Percentiles rank a stretch among this genome's conserved stretches.
Conservation (phyloP, 2,797 vertebrate genomes). For the Hirundo rustica region DNA sequence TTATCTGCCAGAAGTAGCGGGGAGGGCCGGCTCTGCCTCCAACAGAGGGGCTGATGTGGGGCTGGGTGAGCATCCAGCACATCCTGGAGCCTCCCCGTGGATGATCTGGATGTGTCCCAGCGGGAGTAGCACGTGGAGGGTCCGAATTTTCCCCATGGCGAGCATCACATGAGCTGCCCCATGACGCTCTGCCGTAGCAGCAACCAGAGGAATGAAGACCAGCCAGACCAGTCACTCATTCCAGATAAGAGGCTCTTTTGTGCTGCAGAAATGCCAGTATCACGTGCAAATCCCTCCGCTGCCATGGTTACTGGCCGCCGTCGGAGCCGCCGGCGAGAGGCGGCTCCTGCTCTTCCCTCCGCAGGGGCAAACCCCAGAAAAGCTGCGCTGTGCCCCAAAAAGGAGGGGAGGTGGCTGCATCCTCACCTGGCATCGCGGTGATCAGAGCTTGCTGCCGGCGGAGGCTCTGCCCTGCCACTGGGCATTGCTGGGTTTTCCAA, state of each 20-base stretch:
- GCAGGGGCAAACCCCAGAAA: fast-evolving
- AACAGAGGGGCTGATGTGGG: fast-evolving
- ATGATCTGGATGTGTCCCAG: neutral
- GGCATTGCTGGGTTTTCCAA: neutral
- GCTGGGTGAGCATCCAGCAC: neutral
- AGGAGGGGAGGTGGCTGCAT: fast-evolving
- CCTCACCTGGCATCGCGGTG: fast-evolving
- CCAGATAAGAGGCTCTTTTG: conserved; percentile 32
- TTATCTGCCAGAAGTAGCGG: fast-evolving
- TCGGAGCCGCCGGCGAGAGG: neutral
- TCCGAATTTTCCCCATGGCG: fast-evolving
- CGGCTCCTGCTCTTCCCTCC: neutral
- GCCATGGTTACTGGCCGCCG: neutral
- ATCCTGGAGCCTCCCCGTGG: fast-evolving
- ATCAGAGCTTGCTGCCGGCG: fast-evolving
- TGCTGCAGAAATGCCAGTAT: conserved; percentile 33
- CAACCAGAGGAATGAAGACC: neutral
- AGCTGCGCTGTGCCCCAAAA: neutral
- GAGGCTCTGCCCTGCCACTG: neutral
- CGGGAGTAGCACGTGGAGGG: fast-evolving
- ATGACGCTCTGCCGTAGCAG: neutral
- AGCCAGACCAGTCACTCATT: neutral
- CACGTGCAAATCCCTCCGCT: neutral
- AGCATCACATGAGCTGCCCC: neutral
- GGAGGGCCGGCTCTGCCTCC: neutral